Evolutionary conservation across 2,888 invertebrate species (phyloP), one percentile per base, ranked within the genome.

Genomic region (Lysandra bellargus): DNA sequence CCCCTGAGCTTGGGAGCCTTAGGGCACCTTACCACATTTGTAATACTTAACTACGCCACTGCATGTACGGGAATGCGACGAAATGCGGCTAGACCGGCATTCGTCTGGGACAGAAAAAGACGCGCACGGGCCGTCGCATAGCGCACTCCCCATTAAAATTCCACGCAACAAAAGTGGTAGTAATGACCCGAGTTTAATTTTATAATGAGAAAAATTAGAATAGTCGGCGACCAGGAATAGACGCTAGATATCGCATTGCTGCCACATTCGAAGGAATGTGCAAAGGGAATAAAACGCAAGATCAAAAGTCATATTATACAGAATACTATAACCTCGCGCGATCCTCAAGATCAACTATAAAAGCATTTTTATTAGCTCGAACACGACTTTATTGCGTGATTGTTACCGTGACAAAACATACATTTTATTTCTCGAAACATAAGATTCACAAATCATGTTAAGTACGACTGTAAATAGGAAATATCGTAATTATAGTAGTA

Each of bases 141-240:
- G 87, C 86, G 83, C 87, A 85, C 88, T 84, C 84, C 86, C 89
- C 87, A 93, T 93, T 93, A 92, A 93, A 87, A 93, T 93, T 90
- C 90, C 86, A 89, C 88, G 92, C 86, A 81, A 91, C 88, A 92
- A 89, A 88, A 81, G 78, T 80, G 78, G 79, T 80, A 80, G 80
- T 78, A 79, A 74, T 78, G 80, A 80, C 78, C 78, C 79, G 33
- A 75, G 72, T 77, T 78, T 44, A 61, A 79, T 79, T 81, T 78
- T 80, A 79, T 72, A 81, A 81, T 79, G 78, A 78, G 73, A 79
- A 79, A 81, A 80, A 78, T 79, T 75, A 73, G 78, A 64, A 79
- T 69, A 78, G 78, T 78, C 78, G 61, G 60, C 75, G 23, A 79
- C 60, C 57, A 79, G 74, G 79, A 73, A 49, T 79, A 61, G 75